Evolutionary conservation across 2,113 vertebrate species (phyloP).

Genomic region (Phyllostomus hastatus): DNA sequence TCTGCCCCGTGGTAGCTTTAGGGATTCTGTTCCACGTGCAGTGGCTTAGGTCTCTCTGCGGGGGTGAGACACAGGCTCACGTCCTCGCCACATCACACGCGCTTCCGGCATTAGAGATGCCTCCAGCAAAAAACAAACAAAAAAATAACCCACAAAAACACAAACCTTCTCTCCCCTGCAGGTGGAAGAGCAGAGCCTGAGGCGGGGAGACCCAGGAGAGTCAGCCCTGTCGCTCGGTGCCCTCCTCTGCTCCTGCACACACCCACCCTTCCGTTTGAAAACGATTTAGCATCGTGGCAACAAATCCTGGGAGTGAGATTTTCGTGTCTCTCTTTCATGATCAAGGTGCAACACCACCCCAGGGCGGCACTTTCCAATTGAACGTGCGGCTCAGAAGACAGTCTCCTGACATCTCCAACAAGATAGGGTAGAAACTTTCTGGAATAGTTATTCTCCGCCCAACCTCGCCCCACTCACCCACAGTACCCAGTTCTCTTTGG

Average conservation of each 20-base stretch:
- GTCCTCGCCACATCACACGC: neutral
- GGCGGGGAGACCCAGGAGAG: neutral
- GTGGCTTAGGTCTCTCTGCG: neutral
- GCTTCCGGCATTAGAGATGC: neutral
- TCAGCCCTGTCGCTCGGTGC: neutral
- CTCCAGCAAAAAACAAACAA: neutral
- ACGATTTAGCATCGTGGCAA: neutral
- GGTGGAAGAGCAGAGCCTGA: no score
- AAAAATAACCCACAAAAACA: neutral
- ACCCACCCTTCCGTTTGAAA: neutral
- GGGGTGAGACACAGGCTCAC: neutral
- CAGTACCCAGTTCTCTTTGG: neutral
- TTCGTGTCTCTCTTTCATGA: neutral
- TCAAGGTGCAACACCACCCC: neutral
- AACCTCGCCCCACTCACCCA: neutral
- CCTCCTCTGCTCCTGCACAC: neutral
- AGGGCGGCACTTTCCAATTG: neutral
- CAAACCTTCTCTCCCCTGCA: neutral
- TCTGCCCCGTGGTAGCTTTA: neutral
- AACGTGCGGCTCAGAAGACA: neutral
- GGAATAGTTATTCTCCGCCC: neutral
- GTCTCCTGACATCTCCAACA: neutral
- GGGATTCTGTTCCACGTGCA: neutral
- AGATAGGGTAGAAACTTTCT: neutral
- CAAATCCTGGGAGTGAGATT: neutral